A percentile compares a stretch with the other conserved stretches of the same genome.
These are phyloP conservation scores for Seriola rivoliana DNA, from an alignment of 2,113 vertebrate genomes.

Conservation along the genomic window DNA sequence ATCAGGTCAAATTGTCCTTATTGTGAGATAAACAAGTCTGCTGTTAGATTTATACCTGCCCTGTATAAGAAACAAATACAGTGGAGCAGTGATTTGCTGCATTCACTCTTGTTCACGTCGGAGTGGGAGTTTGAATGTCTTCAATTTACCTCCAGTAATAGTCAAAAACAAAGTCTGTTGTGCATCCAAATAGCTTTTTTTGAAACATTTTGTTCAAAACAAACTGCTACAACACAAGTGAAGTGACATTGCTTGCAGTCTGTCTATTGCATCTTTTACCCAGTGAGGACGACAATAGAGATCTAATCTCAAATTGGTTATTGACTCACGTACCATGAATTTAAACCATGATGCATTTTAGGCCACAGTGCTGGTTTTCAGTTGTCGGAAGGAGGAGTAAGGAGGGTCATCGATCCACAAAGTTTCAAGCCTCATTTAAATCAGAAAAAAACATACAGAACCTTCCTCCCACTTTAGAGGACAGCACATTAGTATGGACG, in stretches of 20 bases:
- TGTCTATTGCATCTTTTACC: slow-evolving; percentile 16
- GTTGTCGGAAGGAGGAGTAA: not conserved
- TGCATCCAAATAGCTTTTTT: slow-evolving; percentile 7
- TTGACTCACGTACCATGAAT: slow-evolving; percentile 65
- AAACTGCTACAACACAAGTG: slow-evolving; percentile 13
- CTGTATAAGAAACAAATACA: not conserved
- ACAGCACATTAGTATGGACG: slow-evolving; percentile 33
- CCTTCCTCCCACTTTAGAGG: slow-evolving; percentile 19
- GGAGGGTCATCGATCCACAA: slow-evolving; percentile 53
- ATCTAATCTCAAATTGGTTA: slow-evolving; percentile 76
- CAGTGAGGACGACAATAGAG: slow-evolving; percentile 33
- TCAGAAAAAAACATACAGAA: slow-evolving; percentile 34
- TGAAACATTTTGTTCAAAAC: slow-evolving; percentile 9
- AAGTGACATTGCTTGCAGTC: not conserved
- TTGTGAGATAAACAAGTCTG: not conserved
- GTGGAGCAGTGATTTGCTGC: not conserved
- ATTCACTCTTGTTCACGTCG: not conserved
- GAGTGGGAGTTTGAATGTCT: slow-evolving; percentile 8
- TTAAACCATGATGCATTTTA: slow-evolving; percentile 59
- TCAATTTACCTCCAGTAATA: slow-evolving; percentile 5
- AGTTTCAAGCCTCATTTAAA: slow-evolving; percentile 61
- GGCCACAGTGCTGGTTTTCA: slow-evolving; percentile 34
- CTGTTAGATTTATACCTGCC: not conserved
- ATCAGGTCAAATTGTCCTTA: not conserved
- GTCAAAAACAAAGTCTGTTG: slow-evolving; percentile 14